phyloP scores from a whole-genome alignment of 2,113 vertebrate species.

The Lepus europaeus region DNA sequence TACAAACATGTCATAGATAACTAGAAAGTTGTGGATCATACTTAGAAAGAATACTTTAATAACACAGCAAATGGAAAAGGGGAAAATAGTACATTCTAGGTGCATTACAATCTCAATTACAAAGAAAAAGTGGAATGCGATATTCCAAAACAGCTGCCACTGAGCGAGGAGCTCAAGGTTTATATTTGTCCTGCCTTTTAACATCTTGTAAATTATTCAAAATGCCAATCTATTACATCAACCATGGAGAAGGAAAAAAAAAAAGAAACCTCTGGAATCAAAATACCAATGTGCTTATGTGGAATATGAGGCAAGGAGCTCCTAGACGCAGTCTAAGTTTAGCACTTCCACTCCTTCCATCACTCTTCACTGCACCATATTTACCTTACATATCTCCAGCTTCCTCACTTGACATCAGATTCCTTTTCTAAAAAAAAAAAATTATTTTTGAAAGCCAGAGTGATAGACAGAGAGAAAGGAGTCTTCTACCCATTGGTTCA shows the following conservation, averaged over 20 bases:
- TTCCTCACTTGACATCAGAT: background rate
- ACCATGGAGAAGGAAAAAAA: background rate
- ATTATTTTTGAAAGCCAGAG: too few species aligned
- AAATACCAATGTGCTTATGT: background rate
- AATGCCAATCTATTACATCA: background rate
- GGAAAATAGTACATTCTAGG: conserved; percentile 9
- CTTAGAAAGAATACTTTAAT: conserved; percentile 63
- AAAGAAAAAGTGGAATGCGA: conserved; percentile 56
- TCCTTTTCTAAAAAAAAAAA: too few species aligned
- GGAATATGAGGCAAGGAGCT: conserved; percentile 28
- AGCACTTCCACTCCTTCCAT: background rate
- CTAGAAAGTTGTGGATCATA: background rate
- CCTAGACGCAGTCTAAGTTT: background rate
- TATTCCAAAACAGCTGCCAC: conserved; percentile 23
- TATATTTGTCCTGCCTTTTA: conserved; percentile 47
- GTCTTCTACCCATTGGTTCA: too few species aligned
- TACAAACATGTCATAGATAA: background rate
- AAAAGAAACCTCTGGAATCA: background rate
- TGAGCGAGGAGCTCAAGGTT: background rate
- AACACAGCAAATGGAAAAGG: background rate
- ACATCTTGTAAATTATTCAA: conserved; percentile 62
- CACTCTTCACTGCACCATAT: background rate
- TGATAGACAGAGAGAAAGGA: too few species aligned
- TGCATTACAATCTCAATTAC: conserved; percentile 39
- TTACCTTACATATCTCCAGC: background rate